A percentile compares a stretch with the other conserved stretches of the same genome.
phyloP scores from a whole-genome alignment of 2,113 vertebrate species.

The Antechinus flavipes region DNA sequence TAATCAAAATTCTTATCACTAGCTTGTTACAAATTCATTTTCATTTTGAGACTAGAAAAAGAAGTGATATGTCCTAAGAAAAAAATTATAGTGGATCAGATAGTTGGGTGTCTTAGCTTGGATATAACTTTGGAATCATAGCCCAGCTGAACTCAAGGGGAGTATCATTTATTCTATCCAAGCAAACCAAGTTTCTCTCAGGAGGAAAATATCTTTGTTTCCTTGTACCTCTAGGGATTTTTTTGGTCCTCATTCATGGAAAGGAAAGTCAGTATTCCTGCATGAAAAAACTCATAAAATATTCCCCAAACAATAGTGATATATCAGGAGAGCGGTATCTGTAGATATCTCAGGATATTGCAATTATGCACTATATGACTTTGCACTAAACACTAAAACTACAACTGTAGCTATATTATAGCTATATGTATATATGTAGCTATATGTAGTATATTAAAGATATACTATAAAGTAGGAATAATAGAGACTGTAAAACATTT shows the following conservation, averaged over 20 bases:
- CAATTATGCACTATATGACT: constrained; percentile 20
- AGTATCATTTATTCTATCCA: constrained; percentile 5
- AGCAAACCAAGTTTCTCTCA: not conserved
- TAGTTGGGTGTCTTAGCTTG: constrained; percentile 43
- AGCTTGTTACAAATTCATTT: not conserved
- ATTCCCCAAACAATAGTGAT: not conserved
- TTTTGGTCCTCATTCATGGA: not conserved
- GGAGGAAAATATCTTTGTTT: constrained; percentile 29
- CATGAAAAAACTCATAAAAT: constrained; percentile 16
- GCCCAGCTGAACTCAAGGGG: not conserved
- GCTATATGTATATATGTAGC: too few relatives aligned
- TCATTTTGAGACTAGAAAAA: not conserved
- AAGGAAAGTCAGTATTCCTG: constrained; percentile 8
- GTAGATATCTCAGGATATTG: not conserved
- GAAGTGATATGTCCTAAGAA: not conserved
- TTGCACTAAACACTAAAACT: not conserved
- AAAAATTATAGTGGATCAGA: constrained; percentile 22
- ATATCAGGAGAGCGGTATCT: not conserved
- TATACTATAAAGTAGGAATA: not conserved
- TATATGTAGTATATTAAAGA: not conserved
- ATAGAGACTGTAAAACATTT: not conserved
- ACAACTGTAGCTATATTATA: not conserved
- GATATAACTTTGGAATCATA: constrained; percentile 27
- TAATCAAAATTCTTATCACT: not conserved
- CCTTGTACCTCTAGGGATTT: constrained; percentile 16